Evolutionary conservation across 2,888 invertebrate genomes (phyloP), one percentile per base, ranked within the genome.

Genomic region (Acanthosoma haemorrhoidale): DNA sequence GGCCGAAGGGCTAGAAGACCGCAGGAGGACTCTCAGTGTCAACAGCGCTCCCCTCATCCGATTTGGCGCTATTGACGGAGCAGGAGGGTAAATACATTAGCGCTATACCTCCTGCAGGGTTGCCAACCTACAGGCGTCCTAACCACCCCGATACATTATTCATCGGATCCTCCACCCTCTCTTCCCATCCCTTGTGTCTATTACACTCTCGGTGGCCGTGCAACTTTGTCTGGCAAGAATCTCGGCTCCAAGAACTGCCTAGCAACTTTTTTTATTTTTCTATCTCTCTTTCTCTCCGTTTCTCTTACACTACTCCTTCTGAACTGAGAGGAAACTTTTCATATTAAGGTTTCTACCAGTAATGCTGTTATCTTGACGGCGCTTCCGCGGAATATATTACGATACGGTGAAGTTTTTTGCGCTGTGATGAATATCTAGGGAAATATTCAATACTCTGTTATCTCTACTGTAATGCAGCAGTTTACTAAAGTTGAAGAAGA

Each of bases 151-250:
- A 64, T 64, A 31, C 64, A 64, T 64, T 64, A 64, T 64, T 64
- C 64, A 64, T 39, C 41, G 39, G 39, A 64, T 21, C 57, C 3
- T 3, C 5, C 5, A n/a, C 41, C 41, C 16, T 41, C 41, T 41
- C n/a, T 41, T 16, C 4, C 5, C 41, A 41, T 38, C 64, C 41
- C 64, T 64, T 64, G 41, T 64, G 64, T 64, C 41, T 64, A 64
- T 64, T 39, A 64, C 64, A 64, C 41, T n/a, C 11, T 11, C 43
- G 21, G 21, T 51, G 29, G 29, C 51, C 25, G 51, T 25, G 51
- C 51, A 51, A 51, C 25, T 51, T 51, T 51, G 51, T 29, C 21
- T 13, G 6, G 51, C n/a, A 51, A 51, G 51, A 51, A 51, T 51
- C 51, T 51, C 51, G 21, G 21, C 4, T n/a, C n/a, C n/a, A n/a